Base-by-base conservation (phyloP, 2,113 vertebrate species). In the Mus musculus region DNA sequence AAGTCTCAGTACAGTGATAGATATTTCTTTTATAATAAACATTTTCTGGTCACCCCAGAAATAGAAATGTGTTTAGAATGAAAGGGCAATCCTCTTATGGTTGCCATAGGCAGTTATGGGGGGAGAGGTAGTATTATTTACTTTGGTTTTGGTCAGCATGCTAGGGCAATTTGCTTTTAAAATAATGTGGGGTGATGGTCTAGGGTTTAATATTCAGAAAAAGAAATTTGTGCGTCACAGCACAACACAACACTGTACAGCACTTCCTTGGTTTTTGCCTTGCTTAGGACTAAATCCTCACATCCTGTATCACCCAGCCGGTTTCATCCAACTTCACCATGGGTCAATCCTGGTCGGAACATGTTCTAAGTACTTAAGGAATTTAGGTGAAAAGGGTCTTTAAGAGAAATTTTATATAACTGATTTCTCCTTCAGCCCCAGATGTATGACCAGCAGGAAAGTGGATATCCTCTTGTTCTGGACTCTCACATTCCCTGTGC, bases 321-420 rank as follows among this genome's bases (percentile, higher is more conserved):
- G 71, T 82, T 96, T 33, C 90, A 63, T 67, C 73, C 73, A 10
- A 5, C 69, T 80, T 96, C 19, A 90, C 14, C 39, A 65, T 75
- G 54, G 14, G 85, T 75, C 86, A 92, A 1, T 54, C 67, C 76
- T 42, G 24, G 17, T 24, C 14, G 72, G 87, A 81, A 92, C 75
- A 59, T 63, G 28, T 93, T 95, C 77, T 54, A 96, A 91, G 33
- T 81, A n/a, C 24, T 93, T 96, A 54, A 85, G 81, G 84, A 76
- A 95, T 96, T 95, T 90, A 67, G 28, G 24, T 95, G 54, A 91
- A 95, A 86, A 97, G 86, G 8, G 46, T 65, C 85, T 88, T 89
- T 78, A 78, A 46, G 73, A 93, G 76, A 95, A 91, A 92, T 89
- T 90, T 89, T 93, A 82, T 46, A 36, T 39, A 72, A 49, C 72